A percentile compares a stretch with the other conserved stretches of the same genome.
phyloP scores from a whole-genome alignment of 2,113 vertebrate genomes.

The Pampusana beccarii region DNA sequence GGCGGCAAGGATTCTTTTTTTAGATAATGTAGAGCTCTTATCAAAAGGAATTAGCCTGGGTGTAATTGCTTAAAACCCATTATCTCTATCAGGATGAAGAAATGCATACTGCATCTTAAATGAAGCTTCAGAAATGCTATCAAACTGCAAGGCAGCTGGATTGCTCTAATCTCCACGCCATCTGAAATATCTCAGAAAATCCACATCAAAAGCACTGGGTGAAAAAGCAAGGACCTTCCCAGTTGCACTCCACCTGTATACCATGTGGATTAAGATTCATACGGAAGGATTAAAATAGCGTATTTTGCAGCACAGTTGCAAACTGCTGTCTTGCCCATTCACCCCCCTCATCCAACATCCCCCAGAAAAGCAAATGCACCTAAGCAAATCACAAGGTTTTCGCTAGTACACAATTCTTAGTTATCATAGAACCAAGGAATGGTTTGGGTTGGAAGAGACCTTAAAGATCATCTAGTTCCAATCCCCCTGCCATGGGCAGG shows the following conservation, averaged over 20 bases:
- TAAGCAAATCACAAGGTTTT: background rate
- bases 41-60: conserved; percentile 72
- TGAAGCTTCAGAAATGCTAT: conserved; percentile 51
- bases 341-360: background rate
- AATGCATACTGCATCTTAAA: conserved; percentile 68
- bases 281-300: background rate
- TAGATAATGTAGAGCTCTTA: conserved; percentile 69
- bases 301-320: background rate
- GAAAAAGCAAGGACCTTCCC: background rate
- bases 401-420: background rate
- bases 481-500: background rate
- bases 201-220: background rate
- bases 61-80: conserved; percentile 74
- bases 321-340: background rate
- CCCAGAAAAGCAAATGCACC: background rate
- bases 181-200: background rate
- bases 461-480: background rate
- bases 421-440: background rate
- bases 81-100: conserved; percentile 72
- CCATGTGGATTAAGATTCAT: background rate
- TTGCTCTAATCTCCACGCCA: conserved; percentile 13
- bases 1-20: conserved; percentile 55
- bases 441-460: background rate
- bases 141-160: conserved; percentile 22
- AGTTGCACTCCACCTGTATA: background rate